phyloP scores from a whole-genome alignment of 2,113 vertebrate species.

The Corythaeola cristata region DNA sequence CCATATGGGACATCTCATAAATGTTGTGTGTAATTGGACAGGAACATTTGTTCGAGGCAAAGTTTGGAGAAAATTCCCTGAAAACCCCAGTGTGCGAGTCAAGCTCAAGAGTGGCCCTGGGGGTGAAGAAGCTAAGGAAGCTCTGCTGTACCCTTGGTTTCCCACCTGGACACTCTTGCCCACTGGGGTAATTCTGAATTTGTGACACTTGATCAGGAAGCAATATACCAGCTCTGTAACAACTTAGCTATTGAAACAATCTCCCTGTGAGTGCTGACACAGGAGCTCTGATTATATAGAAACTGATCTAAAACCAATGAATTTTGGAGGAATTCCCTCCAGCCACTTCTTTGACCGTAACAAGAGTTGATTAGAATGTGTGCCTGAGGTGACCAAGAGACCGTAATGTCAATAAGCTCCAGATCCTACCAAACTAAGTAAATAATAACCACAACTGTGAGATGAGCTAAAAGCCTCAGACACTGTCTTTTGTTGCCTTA shows the following conservation, averaged over 20 bases:
- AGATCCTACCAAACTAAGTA: background rate
- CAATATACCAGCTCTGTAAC: background rate
- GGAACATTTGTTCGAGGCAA: background rate
- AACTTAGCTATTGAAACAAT: background rate
- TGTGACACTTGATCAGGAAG: background rate
- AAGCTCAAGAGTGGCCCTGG: background rate
- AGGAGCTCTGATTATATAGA: background rate
- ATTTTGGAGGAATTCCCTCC: background rate
- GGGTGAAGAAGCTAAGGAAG: background rate
- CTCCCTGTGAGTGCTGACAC: background rate
- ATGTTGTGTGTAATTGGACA: background rate
- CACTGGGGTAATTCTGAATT: background rate
- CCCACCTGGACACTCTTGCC: background rate
- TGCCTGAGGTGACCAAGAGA: background rate
- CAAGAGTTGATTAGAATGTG: background rate
- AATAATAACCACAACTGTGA: background rate
- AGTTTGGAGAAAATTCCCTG: background rate
- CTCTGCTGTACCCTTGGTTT: background rate
- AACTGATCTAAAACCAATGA: background rate
- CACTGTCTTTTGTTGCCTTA: background rate
- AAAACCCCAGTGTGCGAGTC: background rate
- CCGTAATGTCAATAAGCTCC: background rate
- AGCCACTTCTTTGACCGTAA: background rate
- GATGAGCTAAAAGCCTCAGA: background rate
- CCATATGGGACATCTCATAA: background rate